A percentile compares a stretch with the other conserved stretches of the same genome.
Evolutionary conservation across 2,113 vertebrate species (phyloP).

Genomic region (Chlorodrepanis virens): DNA sequence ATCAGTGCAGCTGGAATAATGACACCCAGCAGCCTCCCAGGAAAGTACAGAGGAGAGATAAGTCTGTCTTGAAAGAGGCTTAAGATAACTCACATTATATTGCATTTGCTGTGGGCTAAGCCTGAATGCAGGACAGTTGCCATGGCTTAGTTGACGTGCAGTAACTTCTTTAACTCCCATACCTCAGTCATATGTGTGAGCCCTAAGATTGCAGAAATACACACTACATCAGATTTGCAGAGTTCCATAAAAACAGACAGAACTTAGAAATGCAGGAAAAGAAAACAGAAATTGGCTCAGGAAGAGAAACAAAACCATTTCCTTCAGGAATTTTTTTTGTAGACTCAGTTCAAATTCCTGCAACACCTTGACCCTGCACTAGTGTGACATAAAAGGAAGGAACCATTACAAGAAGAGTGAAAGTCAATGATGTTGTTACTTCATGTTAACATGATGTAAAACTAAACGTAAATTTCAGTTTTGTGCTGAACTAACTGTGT

Average conservation of each 20-base stretch:
- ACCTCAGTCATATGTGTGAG: neutral
- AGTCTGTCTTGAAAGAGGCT: neutral
- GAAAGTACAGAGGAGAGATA: neutral
- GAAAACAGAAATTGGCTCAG: neutral
- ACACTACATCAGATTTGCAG: neutral
- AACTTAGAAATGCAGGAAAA: neutral
- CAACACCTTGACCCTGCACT: neutral
- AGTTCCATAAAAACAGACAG: neutral
- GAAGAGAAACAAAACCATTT: neutral
- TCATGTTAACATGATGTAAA: neutral
- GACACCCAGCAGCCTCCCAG: neutral
- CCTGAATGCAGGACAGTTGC: neutral
- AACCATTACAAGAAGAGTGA: neutral
- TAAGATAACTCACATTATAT: conserved; percentile 16
- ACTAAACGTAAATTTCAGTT: neutral
- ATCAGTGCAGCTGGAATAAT: neutral
- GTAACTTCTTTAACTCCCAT: neutral
- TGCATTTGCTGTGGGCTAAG: neutral
- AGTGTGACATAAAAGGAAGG: neutral
- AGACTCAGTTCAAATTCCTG: neutral
- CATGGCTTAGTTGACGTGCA: neutral
- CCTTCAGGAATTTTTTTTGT: neutral
- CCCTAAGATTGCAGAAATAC: neutral
- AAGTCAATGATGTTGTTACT: neutral
- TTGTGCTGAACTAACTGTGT: neutral